A percentile compares a stretch with the other conserved stretches of the same genome.
Evolutionary conservation across 2,797 vertebrate species (phyloP).

Genomic region (Trematomus bernacchii): DNA sequence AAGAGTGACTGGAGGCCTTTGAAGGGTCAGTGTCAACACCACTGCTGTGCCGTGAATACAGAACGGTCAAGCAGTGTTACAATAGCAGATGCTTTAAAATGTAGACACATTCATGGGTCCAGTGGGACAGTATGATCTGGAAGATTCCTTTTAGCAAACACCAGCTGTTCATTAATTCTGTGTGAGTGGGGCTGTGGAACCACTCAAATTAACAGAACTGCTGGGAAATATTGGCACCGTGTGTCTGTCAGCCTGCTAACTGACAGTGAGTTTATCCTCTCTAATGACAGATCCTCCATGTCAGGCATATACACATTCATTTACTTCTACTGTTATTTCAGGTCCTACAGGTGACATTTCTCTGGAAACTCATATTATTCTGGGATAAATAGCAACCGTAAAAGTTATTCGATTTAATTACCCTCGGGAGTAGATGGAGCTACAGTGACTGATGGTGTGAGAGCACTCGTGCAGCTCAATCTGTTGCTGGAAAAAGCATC

Average conservation of each 20-base stretch:
- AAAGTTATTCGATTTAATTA: conserved; percentile 64
- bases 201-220: conserved; percentile 44
- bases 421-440: conserved; percentile 49
- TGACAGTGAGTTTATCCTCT: conserved; percentile 25
- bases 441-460: conserved; percentile 56
- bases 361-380: conserved; percentile 45
- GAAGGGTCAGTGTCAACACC: conserved; percentile 16
- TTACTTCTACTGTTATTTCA: conserved; percentile 36
- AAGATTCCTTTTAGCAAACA: conserved; percentile 53
- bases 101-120: neutral
- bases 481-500: conserved; percentile 60
- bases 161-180: conserved; percentile 63
- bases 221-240: conserved; percentile 47
- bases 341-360: conserved; percentile 30
- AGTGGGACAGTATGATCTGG: conserved; percentile 34
- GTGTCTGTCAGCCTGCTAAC: conserved; percentile 35
- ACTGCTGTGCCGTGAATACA: conserved; percentile 1
- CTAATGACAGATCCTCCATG: conserved; percentile 29
- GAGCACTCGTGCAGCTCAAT: conserved; percentile 59
- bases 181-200: conserved; percentile 27
- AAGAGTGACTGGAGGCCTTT: conserved; percentile 1
- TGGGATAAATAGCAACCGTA: conserved; percentile 48
- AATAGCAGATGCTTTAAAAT: conserved; percentile 44
- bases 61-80: conserved; percentile 11
- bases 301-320: conserved; percentile 38